These are phyloP conservation scores for Chelon labrosus DNA, from an alignment of 2,797 vertebrate genomes.

Conservation along the genomic window DNA sequence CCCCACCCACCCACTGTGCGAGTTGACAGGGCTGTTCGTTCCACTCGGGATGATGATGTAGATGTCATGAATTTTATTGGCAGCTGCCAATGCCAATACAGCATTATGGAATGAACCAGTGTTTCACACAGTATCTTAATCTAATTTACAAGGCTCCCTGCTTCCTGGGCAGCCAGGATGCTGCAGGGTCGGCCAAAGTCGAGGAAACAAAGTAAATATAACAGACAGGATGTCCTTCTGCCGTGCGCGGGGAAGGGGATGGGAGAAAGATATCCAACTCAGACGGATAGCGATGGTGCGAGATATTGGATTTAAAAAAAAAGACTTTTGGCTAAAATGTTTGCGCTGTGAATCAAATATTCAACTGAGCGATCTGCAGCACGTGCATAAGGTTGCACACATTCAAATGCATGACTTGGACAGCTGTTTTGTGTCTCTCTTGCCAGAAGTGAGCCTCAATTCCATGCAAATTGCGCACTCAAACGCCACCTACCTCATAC, in stretches of 20 bases:
- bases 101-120: slow-evolving; percentile 84
- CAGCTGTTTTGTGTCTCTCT: slow-evolving; percentile 44
- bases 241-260: background rate
- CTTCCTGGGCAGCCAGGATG: slow-evolving; percentile 76
- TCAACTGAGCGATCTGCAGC: slow-evolving; percentile 36
- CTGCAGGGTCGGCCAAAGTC: slow-evolving; percentile 79
- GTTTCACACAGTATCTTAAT: slow-evolving; percentile 88
- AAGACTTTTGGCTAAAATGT: background rate
- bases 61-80: slow-evolving; percentile 87
- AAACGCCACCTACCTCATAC: slow-evolving; percentile 55
- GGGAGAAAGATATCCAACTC: background rate
- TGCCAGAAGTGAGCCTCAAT: slow-evolving; percentile 71
- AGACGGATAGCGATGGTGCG: background rate
- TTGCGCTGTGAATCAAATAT: slow-evolving; percentile 37
- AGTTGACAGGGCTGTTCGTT: slow-evolving; percentile 85
- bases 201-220: slow-evolving; percentile 76
- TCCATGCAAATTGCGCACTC: slow-evolving; percentile 70
- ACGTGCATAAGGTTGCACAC: slow-evolving; percentile 5
- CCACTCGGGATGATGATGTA: slow-evolving; percentile 82
- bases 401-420: slow-evolving; percentile 57
- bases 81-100: slow-evolving; percentile 88
- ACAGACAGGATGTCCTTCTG: slow-evolving; percentile 69
- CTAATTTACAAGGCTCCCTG: slow-evolving; percentile 79
- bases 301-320: background rate
- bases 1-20: slow-evolving; percentile 54